phyloP scores from a whole-genome alignment of 37 sponge, comb jelly and placozoan species.

The Geodia barretti region DNA sequence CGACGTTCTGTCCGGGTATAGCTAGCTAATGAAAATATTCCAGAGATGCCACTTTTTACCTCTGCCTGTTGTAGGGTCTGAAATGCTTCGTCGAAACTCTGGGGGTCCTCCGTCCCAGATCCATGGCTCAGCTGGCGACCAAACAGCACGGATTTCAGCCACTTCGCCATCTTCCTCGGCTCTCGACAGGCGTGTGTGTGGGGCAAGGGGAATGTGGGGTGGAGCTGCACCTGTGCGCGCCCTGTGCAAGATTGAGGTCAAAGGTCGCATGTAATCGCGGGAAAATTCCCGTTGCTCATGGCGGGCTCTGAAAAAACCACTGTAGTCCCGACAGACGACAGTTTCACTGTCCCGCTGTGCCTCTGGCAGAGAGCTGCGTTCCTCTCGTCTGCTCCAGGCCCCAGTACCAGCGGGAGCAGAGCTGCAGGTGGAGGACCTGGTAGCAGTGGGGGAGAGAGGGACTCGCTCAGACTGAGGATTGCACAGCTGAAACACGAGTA shows the following conservation, averaged over 20 bases:
- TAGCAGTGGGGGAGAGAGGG: not conserved
- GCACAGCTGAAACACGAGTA: slow-evolving; percentile 24
- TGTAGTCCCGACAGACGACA: no score
- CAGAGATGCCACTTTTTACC: not conserved
- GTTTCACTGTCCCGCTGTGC: slow-evolving; percentile 5
- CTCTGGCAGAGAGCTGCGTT: slow-evolving; percentile 71
- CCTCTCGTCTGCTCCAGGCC: not conserved
- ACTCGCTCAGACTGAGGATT: slow-evolving; percentile 53
- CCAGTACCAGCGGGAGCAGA: not conserved
- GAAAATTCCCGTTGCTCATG: not conserved
- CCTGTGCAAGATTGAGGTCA: not conserved
- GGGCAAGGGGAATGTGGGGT: not conserved
- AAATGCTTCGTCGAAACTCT: slow-evolving; percentile 63
- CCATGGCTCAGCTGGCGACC: slow-evolving; percentile 78
- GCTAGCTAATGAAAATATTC: not conserved
- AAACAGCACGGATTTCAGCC: slow-evolving; percentile 61
- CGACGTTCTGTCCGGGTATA: no score
- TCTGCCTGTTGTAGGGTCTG: not conserved
- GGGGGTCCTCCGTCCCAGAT: slow-evolving; percentile 57
- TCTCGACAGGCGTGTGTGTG: not conserved
- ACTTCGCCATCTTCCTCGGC: slow-evolving; percentile 7
- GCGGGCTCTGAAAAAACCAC: not conserved
- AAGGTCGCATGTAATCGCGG: not conserved
- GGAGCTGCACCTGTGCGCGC: not conserved
- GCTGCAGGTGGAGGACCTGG: not conserved